phyloP scores from a whole-genome alignment of 2,797 vertebrate genomes.

The Cynopterus sphinx region DNA sequence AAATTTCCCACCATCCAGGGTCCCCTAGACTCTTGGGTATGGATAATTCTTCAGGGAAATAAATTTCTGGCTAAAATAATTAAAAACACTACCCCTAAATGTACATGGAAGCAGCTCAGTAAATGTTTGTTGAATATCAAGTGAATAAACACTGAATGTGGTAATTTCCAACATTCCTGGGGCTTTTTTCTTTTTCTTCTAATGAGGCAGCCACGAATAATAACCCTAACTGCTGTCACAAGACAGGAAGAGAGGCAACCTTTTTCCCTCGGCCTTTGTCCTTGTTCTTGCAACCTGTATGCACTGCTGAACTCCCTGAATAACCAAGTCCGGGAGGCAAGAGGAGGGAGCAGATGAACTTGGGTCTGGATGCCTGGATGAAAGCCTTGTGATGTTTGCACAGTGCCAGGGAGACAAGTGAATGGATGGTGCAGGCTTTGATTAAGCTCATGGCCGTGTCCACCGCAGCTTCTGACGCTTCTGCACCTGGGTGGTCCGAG shows the following conservation, averaged over 20 bases:
- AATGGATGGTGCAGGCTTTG: constrained; percentile 6
- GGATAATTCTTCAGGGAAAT: constrained; percentile 23
- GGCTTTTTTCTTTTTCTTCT: not conserved
- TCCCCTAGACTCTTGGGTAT: not conserved
- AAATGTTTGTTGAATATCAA: not conserved
- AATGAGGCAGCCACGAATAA: constrained; percentile 31
- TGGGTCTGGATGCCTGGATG: not conserved
- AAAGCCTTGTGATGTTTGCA: not conserved
- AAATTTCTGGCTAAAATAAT: not conserved
- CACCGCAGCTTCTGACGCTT: not conserved
- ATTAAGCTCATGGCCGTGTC: not conserved
- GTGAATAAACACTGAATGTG: not conserved
- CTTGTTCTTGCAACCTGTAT: not conserved
- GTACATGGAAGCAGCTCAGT: not conserved
- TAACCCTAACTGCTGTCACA: not conserved
- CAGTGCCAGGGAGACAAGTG: not conserved
- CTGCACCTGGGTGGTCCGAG: not conserved
- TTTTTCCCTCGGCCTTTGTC: not conserved
- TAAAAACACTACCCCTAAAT: not conserved
- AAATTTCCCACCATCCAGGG: not conserved
- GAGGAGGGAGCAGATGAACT: not conserved
- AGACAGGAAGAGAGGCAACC: not conserved
- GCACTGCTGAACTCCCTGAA: constrained; percentile 47
- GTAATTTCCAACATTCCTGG: not conserved
- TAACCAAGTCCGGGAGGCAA: accelerated